A percentile compares a stretch with the other conserved stretches of the same genome.
These are phyloP conservation scores for Megaleporinus macrocephalus DNA, from an alignment of 2,113 vertebrate genomes.

Conservation along the genomic window DNA sequence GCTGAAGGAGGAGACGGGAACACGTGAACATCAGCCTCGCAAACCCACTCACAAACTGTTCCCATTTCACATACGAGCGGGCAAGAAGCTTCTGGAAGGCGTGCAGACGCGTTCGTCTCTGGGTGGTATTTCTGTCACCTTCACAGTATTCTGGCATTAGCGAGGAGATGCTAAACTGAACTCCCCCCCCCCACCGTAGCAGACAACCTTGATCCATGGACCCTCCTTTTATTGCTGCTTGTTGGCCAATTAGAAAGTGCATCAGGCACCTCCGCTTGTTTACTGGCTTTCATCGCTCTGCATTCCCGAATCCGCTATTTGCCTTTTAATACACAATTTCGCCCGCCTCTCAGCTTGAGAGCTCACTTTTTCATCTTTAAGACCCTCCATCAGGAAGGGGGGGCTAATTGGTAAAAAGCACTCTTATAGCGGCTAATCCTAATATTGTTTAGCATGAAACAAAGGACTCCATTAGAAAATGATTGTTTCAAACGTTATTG, in stretches of 20 bases:
- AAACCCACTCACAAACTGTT: not conserved
- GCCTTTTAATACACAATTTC: conserved; percentile 36
- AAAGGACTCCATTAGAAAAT: conserved; percentile 38
- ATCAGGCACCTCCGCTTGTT: conserved; percentile 35
- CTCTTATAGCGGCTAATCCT: conserved; percentile 30
- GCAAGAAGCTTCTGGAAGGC: conserved; percentile 6
- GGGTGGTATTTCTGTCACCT: conserved; percentile 10
- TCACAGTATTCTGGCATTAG: conserved; percentile 17
- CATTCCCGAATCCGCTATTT: conserved; percentile 26
- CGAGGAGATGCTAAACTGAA: conserved; percentile 49
- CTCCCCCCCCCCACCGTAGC: not conserved
- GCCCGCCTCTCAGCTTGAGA: conserved; percentile 28
- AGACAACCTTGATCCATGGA: conserved; percentile 25
- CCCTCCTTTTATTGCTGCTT: conserved; percentile 35
- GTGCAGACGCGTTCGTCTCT: not conserved
- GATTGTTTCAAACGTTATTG: conserved; percentile 37
- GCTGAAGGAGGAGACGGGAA: conserved; percentile 5
- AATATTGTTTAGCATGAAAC: conserved; percentile 45
- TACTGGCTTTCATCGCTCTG: conserved; percentile 45
- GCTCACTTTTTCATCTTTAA: conserved; percentile 51
- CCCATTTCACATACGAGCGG: conserved; percentile 37
- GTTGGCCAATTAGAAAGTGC: conserved; percentile 51
- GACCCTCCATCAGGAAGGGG: conserved; percentile 24
- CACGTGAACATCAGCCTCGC: not conserved
- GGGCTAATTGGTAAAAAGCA: conserved; percentile 58